Evolutionary conservation across 2,113 vertebrate genomes (phyloP), one percentile per base, ranked within the genome.

Genomic region (Sturnira hondurensis): DNA sequence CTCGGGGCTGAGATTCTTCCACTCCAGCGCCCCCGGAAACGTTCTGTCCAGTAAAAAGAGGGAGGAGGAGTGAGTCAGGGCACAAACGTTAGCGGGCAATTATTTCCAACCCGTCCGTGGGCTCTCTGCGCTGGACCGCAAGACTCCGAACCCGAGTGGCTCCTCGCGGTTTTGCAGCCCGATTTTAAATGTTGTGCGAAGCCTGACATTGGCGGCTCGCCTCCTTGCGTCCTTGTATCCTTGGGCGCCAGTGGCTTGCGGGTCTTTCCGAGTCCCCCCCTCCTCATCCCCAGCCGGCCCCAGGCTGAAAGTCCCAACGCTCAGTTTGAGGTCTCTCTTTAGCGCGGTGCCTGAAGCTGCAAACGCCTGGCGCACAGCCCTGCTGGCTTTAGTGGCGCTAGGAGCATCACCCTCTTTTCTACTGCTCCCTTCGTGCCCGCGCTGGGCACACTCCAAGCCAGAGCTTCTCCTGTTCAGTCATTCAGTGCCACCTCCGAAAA

Each of bases 301-400:
- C 16, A 20, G 16, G 74, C 22, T 4, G 3, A 56, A 71, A 73
- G 80, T 83, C n/a, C 0, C 2, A 3, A 47, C 2, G 3, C 0
- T 2, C 31, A 45, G 1, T 17, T n/a, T 19, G 28, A 86, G 33
- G 20, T 43, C 31, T 61, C 33, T 50, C 24, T n/a, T 17, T 58
- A 74, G 31, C 2, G 2, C 1, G 1, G 7, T 63, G 4, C 33
- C 24, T 1, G 13, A 87, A 67, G 38, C 67, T 45, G n/a, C 36
- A 4, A 2, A 28, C 2, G 16, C 12, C 12, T 4, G 76, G 13
- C 0, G 11, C 15, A 2, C 9, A 36, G 4, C 38, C 45, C 33
- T 5, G 4, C 38, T 41, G 10, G 12, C 36, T 45, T 83, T 11
- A 11, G 33, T 65, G 10, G 50, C 4, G 0, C 19, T 22, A 3